phyloP scores from a whole-genome alignment of 2,888 invertebrate genomes.

The Caenorhabditis sinica region DNA sequence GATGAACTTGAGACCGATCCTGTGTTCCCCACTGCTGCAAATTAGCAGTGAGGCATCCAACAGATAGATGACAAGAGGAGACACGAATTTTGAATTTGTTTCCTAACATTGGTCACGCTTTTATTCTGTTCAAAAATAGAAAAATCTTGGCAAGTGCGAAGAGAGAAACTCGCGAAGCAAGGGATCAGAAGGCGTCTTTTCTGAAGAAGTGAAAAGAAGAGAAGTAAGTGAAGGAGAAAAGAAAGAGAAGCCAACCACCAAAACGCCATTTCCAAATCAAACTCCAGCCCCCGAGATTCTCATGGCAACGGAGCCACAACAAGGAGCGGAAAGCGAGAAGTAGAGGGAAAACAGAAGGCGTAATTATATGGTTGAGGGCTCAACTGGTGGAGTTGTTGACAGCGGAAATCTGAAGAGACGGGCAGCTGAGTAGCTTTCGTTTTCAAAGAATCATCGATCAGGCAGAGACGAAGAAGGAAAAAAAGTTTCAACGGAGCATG shows the following conservation, averaged over 20 bases:
- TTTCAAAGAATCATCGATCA: neutral
- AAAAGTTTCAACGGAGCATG: neutral
- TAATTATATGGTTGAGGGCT: constrained; percentile 10
- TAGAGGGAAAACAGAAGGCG: constrained; percentile 6
- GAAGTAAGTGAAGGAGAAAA: constrained; percentile 12
- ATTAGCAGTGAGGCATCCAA: constrained; percentile 25
- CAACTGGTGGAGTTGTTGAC: neutral
- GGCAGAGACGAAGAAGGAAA: neutral
- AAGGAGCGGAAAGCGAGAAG: constrained; percentile 9
- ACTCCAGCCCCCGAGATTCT: constrained; percentile 6
- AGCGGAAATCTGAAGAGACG: constrained; percentile 3
- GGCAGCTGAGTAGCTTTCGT: neutral
- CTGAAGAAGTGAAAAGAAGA: neutral
- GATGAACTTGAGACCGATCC: constrained; percentile 5
- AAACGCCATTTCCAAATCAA: neutral
- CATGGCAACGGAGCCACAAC: constrained; percentile 43
- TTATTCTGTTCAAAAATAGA: constrained; percentile 31
- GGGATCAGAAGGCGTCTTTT: too few species aligned
- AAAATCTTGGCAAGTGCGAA: neutral
- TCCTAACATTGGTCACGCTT: constrained; percentile 34
- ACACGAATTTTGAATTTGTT: too few species aligned
- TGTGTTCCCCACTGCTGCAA: constrained; percentile 38
- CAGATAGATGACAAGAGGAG: neutral
- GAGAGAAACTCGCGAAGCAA: neutral
- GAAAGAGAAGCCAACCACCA: neutral